A percentile compares a stretch with the other conserved stretches of the same genome.
These are phyloP conservation scores for Drosophila melanica DNA, from an alignment of 1,140 invertebrate species.

Conservation along the genomic window DNA sequence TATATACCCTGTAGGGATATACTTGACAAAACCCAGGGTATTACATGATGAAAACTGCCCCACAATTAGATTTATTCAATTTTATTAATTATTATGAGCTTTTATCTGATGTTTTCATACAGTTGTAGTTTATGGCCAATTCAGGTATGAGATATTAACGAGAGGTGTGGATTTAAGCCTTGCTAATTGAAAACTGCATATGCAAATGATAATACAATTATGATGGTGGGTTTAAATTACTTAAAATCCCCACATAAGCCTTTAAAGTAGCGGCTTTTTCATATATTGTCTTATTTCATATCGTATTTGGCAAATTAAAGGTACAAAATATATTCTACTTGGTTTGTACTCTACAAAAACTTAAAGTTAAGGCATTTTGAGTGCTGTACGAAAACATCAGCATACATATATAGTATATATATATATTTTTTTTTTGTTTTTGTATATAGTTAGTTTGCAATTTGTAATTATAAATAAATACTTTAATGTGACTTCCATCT, in stretches of 20 bases:
- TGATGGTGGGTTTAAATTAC: background rate
- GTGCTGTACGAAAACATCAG: constrained; percentile 53
- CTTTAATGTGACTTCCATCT: constrained; percentile 34
- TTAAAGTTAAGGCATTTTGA: constrained; percentile 45
- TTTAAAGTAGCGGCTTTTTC: constrained; percentile 19
- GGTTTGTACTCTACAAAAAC: constrained; percentile 23
- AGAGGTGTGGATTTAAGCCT: constrained; percentile 60
- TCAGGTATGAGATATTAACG: constrained; percentile 29
- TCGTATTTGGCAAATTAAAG: constrained; percentile 51
- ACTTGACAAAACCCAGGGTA: no score
- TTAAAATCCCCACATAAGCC: constrained; percentile 5
- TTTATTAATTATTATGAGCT: constrained; percentile 80
- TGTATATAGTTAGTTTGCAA: constrained; percentile 23
- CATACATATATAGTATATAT: constrained; percentile 30
- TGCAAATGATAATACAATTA: constrained; percentile 15
- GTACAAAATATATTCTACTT: constrained; percentile 28
- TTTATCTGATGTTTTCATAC: constrained; percentile 65
- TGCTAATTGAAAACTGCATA: constrained; percentile 68
- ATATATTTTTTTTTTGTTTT: constrained; percentile 29
- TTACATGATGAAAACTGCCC: background rate
- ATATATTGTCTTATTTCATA: constrained; percentile 44
- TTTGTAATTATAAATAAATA: constrained; percentile 55
- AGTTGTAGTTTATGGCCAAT: constrained; percentile 38
- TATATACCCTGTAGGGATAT: no score
- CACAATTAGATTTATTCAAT: constrained; percentile 61